phyloP scores from a whole-genome alignment of 2,113 vertebrate species.

The Rhinichthys klamathensis region DNA sequence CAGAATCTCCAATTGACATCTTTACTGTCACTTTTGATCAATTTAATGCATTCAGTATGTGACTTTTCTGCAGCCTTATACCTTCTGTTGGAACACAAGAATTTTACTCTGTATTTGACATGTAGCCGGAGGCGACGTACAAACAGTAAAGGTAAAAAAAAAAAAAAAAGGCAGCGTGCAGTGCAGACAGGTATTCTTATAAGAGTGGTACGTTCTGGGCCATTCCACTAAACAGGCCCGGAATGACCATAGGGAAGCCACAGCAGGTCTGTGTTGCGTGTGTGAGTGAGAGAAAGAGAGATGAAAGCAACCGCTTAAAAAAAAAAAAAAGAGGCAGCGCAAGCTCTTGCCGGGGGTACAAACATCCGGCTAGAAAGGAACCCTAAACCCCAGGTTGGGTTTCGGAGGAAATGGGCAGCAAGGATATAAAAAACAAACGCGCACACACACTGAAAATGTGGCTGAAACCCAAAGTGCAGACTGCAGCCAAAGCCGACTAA shows the following conservation, averaged over 20 bases:
- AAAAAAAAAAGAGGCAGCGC: slow-evolving; percentile 23
- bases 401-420: slow-evolving; percentile 82
- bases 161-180: slow-evolving; percentile 12
- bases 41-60: not conserved
- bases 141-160: slow-evolving; percentile 29
- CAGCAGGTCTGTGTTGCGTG: slow-evolving; percentile 22
- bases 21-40: too few species aligned
- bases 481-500: slow-evolving; percentile 76
- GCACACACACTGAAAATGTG: slow-evolving; percentile 71
- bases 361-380: slow-evolving; percentile 79
- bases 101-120: slow-evolving; percentile 18
- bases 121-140: slow-evolving; percentile 10
- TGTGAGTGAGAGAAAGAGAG: slow-evolving; percentile 21
- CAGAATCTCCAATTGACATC: too few species aligned
- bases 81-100: not conserved
- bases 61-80: not conserved
- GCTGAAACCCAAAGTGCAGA: slow-evolving; percentile 78
- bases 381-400: slow-evolving; percentile 83
- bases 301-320: slow-evolving; percentile 45
- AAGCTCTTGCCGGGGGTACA: slow-evolving; percentile 65
- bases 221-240: slow-evolving; percentile 15
- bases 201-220: slow-evolving; percentile 7
- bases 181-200: slow-evolving; percentile 16
- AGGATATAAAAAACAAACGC: slow-evolving; percentile 47
- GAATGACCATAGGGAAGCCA: slow-evolving; percentile 22